Evolutionary conservation across 2,797 vertebrate genomes (phyloP).

Genomic region (Aselliscus stoliczkanus): DNA sequence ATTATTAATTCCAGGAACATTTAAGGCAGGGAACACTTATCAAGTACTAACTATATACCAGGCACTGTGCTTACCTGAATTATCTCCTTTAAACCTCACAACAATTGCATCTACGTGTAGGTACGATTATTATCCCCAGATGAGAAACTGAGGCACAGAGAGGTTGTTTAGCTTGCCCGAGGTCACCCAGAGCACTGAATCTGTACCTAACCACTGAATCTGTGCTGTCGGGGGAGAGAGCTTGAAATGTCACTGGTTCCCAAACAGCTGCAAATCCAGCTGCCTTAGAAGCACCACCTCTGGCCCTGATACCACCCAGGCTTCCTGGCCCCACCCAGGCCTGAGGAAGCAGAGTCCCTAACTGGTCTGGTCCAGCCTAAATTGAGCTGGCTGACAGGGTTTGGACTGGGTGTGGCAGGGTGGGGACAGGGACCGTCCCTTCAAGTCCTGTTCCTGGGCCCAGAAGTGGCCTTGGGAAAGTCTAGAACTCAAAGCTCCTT

Average conservation of each 20-base stretch:
- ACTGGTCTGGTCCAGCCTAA: neutral
- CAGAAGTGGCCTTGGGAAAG: neutral
- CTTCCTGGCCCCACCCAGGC: slow-evolving; percentile 41
- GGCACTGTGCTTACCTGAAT: neutral
- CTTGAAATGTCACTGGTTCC: slow-evolving; percentile 28
- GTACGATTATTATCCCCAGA: neutral
- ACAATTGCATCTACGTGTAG: neutral
- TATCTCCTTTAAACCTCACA: neutral
- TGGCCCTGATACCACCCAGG: neutral
- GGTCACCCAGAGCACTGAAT: neutral
- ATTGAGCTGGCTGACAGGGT: neutral
- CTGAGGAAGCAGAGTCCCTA: neutral
- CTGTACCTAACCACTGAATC: neutral
- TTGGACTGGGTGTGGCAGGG: neutral
- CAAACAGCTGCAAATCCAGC: neutral
- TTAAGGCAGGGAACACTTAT: neutral
- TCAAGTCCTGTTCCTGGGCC: neutral
- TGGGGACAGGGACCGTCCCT: neutral
- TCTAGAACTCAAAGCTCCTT: neutral
- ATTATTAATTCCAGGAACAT: neutral
- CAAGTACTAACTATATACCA: too few relatives aligned
- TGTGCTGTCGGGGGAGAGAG: neutral
- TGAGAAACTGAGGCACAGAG: neutral
- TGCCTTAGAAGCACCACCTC: neutral
- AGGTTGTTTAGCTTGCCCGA: neutral